Conservation (phyloP, 2,113 vertebrate genomes). For the Epinephelus fuscoguttatus region DNA sequence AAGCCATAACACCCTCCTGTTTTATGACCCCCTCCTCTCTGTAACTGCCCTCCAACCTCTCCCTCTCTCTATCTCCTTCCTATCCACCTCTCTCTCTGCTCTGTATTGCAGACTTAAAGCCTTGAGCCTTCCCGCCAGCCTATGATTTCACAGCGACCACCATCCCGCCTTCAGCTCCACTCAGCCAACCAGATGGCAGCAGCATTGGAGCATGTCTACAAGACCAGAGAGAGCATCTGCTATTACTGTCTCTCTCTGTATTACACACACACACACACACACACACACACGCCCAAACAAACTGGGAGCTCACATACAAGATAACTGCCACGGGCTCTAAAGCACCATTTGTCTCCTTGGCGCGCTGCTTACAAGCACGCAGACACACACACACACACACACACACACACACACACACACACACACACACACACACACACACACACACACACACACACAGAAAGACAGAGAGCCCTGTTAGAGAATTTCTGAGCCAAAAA, state of each 20-base stretch:
- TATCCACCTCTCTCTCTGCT: conserved; percentile 5
- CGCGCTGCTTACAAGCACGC: neutral
- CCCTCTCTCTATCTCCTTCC: neutral
- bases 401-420: neutral
- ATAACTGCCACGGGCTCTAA: conserved; percentile 36
- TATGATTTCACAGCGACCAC: conserved; percentile 56
- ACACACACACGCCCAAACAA: conserved; percentile 24
- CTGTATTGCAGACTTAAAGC: conserved; percentile 59
- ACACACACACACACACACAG: neutral
- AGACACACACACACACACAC: neutral
- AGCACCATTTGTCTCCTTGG: conserved; percentile 42
- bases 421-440: neutral
- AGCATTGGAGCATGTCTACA: conserved; percentile 67
- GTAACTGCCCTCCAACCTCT: neutral
- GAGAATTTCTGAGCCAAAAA: neutral
- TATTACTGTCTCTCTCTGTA: conserved; percentile 14
- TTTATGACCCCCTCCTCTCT: conserved; percentile 4
- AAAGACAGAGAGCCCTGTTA: neutral
- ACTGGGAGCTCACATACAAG: conserved; percentile 18
- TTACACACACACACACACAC: conserved; percentile 32
- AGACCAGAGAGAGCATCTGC: conserved; percentile 69
- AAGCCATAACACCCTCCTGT: conserved; percentile 24
- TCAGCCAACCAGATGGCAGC: conserved; percentile 80
- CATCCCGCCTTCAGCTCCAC: conserved; percentile 48
- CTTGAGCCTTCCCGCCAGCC: conserved; percentile 49